These are phyloP conservation scores for Cuniculus paca DNA, from an alignment of 2,797 vertebrate species.

Conservation along the genomic window DNA sequence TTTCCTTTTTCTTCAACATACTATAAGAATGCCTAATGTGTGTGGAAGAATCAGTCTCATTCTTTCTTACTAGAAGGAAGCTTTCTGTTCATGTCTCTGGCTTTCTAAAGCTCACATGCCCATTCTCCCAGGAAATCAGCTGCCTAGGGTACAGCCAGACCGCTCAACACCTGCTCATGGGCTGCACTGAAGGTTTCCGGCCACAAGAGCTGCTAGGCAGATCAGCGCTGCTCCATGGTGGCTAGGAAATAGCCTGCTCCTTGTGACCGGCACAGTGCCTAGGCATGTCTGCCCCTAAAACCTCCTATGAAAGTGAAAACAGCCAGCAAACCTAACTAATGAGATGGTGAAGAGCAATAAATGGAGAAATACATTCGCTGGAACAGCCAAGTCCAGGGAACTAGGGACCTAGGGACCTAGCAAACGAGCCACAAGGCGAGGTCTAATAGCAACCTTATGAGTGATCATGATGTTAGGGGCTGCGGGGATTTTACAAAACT, in stretches of 20 bases:
- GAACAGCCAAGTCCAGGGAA: not conserved
- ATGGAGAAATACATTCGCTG: not conserved
- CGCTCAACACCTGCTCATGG: not conserved
- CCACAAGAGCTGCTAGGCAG: not conserved
- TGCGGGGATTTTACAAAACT: not conserved
- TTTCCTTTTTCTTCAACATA: conserved; percentile 18
- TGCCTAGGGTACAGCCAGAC: not conserved
- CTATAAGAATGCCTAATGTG: not conserved
- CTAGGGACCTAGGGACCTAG: not conserved
- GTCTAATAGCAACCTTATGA: not conserved
- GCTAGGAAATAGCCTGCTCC: not conserved
- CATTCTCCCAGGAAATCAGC: conserved; percentile 35
- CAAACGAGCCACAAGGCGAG: not conserved
- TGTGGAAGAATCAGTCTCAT: not conserved
- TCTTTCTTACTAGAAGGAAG: not conserved
- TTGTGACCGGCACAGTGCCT: not conserved
- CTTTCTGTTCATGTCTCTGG: conserved; percentile 13
- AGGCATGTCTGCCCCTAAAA: not conserved
- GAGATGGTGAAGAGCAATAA: not conserved
- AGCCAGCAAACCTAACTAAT: not conserved
- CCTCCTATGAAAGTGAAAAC: not conserved
- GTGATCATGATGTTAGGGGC: not conserved
- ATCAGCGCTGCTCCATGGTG: not conserved
- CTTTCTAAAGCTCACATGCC: not conserved
- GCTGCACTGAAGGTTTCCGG: not conserved